A percentile compares a stretch with the other conserved stretches of the same genome.
phyloP scores from a whole-genome alignment of 2,113 vertebrate species.

The Lamprotornis superbus region DNA sequence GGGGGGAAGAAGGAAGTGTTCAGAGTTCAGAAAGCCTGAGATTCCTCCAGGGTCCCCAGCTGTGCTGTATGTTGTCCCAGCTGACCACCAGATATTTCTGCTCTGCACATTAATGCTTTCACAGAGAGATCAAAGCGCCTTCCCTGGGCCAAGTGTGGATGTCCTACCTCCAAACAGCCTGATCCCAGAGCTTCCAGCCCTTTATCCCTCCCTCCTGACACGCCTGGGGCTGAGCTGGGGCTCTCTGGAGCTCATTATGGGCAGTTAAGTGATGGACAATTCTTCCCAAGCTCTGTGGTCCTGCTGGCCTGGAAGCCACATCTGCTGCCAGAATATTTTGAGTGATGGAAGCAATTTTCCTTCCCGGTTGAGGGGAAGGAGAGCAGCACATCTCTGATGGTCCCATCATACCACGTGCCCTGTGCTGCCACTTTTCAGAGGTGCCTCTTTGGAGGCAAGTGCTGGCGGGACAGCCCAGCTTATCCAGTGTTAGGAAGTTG shows the following conservation, averaged over 20 bases:
- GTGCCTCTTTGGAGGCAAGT: background rate
- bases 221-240: fast-evolving
- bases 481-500: background rate
- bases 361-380: background rate
- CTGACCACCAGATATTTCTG: constrained; percentile 35
- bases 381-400: background rate
- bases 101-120: background rate
- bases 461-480: background rate
- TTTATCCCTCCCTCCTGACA: background rate
- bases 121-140: background rate
- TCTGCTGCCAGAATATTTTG: fast-evolving
- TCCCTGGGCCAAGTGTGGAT: background rate
- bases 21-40: background rate
- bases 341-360: background rate
- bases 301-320: background rate
- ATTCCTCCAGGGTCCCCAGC: constrained; percentile 50
- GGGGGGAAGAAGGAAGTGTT: background rate
- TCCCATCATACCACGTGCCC: fast-evolving
- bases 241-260: background rate
- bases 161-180: background rate
- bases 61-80: constrained; percentile 52
- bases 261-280: background rate
- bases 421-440: background rate
- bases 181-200: background rate
- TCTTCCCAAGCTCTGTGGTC: background rate